These are phyloP conservation scores for Sycophila sp. DNA, from an alignment of 1,140 invertebrate genomes.

Conservation along the genomic window DNA sequence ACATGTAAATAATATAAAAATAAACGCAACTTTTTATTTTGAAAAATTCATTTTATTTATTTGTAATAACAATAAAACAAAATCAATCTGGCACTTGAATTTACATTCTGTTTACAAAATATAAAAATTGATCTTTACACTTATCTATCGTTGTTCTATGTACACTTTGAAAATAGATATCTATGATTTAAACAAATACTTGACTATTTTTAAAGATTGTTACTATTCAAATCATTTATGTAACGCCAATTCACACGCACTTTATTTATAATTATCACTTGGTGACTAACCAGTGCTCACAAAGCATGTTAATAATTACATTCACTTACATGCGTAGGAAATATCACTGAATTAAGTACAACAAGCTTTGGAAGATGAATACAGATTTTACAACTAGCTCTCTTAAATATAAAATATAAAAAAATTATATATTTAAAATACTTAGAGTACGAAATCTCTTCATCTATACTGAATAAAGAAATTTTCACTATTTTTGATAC, in stretches of 20 bases:
- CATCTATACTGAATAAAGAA: not conserved
- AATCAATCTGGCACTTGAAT: not conserved
- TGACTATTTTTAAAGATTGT: no score
- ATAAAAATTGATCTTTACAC: conserved; percentile 21
- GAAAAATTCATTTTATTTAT: conserved; percentile 14
- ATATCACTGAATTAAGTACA: conserved; percentile 5
- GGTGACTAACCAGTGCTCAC: not conserved
- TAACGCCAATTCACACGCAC: no score
- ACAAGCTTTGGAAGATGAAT: not conserved
- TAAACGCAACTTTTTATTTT: conserved; percentile 3
- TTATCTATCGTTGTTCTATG: not conserved
- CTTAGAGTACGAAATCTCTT: not conserved
- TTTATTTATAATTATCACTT: no score
- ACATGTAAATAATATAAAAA: not conserved
- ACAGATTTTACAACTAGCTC: not conserved
- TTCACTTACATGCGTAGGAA: not conserved
- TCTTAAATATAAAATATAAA: not conserved
- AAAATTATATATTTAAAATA: not conserved
- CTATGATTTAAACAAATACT: not conserved
- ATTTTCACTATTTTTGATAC: conserved; percentile 18
- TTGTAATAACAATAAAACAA: conserved; percentile 5
- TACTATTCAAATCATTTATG: no score
- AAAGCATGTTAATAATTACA: no score
- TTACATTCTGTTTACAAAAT: conserved; percentile 5
- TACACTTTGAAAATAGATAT: not conserved